Evolutionary conservation across 1,140 invertebrate genomes (phyloP).

Genomic region (Condylostylus longicornis): DNA sequence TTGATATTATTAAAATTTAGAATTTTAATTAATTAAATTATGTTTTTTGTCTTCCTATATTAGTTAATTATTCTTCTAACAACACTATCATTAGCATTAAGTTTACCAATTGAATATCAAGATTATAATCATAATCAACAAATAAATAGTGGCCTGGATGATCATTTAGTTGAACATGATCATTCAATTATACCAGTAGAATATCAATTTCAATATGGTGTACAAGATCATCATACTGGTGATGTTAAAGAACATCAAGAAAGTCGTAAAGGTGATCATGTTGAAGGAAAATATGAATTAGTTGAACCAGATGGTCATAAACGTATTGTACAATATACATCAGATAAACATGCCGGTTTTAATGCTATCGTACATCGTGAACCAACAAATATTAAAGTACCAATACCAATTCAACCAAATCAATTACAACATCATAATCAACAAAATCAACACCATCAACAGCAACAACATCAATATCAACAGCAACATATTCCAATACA

Average conservation of each 20-base stretch:
- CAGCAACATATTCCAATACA: no score
- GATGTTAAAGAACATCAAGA: constrained; percentile 22
- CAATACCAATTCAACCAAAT: no score
- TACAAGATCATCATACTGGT: constrained; percentile 25
- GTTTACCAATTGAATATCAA: no score
- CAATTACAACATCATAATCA: no score
- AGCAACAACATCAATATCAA: no score
- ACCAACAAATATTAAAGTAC: constrained; percentile 25
- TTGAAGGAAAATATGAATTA: constrained; percentile 30
- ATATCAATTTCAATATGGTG: constrained; percentile 23
- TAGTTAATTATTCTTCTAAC: no score
- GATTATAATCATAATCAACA: constrained; percentile 10
- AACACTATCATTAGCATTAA: not conserved
- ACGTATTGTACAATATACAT: constrained; percentile 31
- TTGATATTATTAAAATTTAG: no score
- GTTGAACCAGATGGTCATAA: constrained; percentile 33
- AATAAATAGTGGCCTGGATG: constrained; percentile 4
- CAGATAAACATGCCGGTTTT: constrained; percentile 31
- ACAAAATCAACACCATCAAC: no score
- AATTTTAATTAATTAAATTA: no score
- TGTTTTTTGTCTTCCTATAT: no score
- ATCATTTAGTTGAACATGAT: constrained; percentile 19
- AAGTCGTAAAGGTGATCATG: constrained; percentile 21
- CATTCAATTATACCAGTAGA: constrained; percentile 24
- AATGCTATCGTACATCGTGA: constrained; percentile 30